Base-by-base conservation (phyloP, 2,888 invertebrate genomes). In the Noctua pronuba region DNA sequence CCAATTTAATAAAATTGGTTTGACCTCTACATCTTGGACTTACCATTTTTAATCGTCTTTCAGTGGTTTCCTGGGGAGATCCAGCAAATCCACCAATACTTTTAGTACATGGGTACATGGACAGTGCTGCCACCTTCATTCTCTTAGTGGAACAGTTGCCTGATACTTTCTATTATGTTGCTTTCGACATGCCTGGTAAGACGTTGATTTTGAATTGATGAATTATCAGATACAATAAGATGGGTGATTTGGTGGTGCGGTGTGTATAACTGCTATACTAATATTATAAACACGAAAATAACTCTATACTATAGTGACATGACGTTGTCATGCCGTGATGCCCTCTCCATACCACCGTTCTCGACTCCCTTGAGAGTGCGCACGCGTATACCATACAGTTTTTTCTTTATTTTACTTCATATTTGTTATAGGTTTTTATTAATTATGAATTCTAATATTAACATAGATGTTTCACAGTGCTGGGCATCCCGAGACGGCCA, bases 81-180 rank as follows among this genome's bases (percentile, higher is more conserved):
- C 89, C 92, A 75, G 84, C 92, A 31, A 92, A 95, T 28, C 92
- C 94, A 64, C 95, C 97, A 13, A 92, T 97, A 41, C 88, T 97
- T 41, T 93, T 96, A 62, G 87, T 97, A 1, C 97, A 97, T 87
- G 97, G 97, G 1, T 94, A 96, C 89, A 94, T 96, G 92, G 97
- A 97, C 90, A 97, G 97, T 88, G 97, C 97, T 24, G 97, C 97
- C 2, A 95, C 97, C 1, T 97, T 97, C 89, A 96, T 97, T 80
- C 91, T 94, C 1, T 86, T 97, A 28, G 94, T 97, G 28, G 95
- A 96, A 24, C 86, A 95, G 31, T 88, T 97, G 24, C 96, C 97
- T 21, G 88, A 87, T 74, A 92, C 76, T 66, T 88, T 90, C 55
- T 90, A 91, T 70, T 94, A 93, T 75, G 92, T 94, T 3, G 91